Percentiles rank a stretch among this genome's conserved stretches.
Evolutionary conservation across 2,888 invertebrate species (phyloP).

Genomic region (Mellilla xanthometata): DNA sequence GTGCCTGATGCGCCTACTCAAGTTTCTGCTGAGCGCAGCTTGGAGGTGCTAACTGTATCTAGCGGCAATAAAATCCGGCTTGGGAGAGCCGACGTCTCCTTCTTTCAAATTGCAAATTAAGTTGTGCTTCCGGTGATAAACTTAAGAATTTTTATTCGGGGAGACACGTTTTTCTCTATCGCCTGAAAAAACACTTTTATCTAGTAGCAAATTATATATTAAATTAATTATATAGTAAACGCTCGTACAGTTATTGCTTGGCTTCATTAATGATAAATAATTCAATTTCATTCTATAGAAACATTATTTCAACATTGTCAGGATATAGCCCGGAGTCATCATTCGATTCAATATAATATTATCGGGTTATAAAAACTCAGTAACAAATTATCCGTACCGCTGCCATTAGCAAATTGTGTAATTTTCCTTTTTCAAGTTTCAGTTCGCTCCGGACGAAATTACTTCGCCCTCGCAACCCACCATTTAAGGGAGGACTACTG

Average conservation of each 20-base stretch:
- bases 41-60: constrained; percentile 21
- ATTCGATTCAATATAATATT: constrained; percentile 52
- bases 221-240: too few species aligned
- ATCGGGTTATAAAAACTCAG: constrained; percentile 59
- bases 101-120: constrained; percentile 19
- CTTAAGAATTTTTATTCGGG: constrained; percentile 14
- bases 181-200: not conserved
- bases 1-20: constrained; percentile 30
- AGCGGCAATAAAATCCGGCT: constrained; percentile 22
- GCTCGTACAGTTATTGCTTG: not conserved
- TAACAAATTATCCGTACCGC: constrained; percentile 63
- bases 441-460: constrained; percentile 69
- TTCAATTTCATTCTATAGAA: not conserved
- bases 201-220: too few species aligned
- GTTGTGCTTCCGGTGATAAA: constrained; percentile 10
- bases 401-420: constrained; percentile 78
- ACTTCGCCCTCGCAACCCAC: constrained; percentile 67
- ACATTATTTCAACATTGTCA: constrained; percentile 3
- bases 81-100: constrained; percentile 14
- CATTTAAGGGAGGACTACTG: constrained; percentile 64
- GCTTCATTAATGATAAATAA: not conserved
- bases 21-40: constrained; percentile 20
- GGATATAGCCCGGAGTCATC: constrained; percentile 19
- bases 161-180: not conserved
- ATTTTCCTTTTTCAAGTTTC: constrained; percentile 77